A percentile compares a stretch with the other conserved stretches of the same genome.
Conservation (phyloP, 1,140 invertebrate genomes). For the Dendroctonus valens region DNA sequence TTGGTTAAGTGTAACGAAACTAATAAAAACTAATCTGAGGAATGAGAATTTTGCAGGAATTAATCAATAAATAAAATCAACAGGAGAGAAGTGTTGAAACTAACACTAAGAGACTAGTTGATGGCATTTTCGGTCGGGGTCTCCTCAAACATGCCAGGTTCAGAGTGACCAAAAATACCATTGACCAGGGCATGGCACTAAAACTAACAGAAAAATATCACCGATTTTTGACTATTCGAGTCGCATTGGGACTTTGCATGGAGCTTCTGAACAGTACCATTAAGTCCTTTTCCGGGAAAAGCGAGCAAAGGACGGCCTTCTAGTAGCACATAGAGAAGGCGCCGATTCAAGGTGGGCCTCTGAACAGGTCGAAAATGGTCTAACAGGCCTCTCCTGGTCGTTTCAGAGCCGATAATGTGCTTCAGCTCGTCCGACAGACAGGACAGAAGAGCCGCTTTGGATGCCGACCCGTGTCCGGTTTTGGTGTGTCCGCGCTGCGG, state of each 20-base stretch:
- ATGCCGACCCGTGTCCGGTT: slow-evolving; percentile 79
- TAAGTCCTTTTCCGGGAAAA: slow-evolving; percentile 76
- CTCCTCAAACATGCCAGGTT: too few relatives aligned
- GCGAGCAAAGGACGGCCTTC: slow-evolving; percentile 74
- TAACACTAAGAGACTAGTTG: too few relatives aligned
- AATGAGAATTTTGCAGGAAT: too few relatives aligned
- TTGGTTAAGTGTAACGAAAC: too few relatives aligned
- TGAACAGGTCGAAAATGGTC: slow-evolving; percentile 87
- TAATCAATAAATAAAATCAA: too few relatives aligned
- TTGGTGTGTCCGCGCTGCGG: slow-evolving; percentile 70
- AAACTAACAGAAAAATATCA: background rate
- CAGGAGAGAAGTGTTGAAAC: too few relatives aligned
- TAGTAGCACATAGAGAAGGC: slow-evolving; percentile 83
- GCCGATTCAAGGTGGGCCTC: slow-evolving; percentile 77
- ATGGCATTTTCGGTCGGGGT: too few relatives aligned
- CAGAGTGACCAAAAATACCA: too few relatives aligned
- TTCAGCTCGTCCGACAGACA: slow-evolving; percentile 85
- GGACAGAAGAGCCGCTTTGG: slow-evolving; percentile 80
- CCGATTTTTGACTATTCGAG: background rate
- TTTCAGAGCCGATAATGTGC: slow-evolving; percentile 88
- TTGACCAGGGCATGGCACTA: background rate
- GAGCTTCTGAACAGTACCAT: slow-evolving; percentile 63
- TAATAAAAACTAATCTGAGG: too few relatives aligned
- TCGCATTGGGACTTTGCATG: slow-evolving; percentile 47
- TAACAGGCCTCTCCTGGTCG: slow-evolving; percentile 81